Percentiles rank a stretch among this genome's conserved stretches.
These are phyloP conservation scores for Eubasilissa regina DNA, from an alignment of 1,140 invertebrate genomes.

Conservation along the genomic window DNA sequence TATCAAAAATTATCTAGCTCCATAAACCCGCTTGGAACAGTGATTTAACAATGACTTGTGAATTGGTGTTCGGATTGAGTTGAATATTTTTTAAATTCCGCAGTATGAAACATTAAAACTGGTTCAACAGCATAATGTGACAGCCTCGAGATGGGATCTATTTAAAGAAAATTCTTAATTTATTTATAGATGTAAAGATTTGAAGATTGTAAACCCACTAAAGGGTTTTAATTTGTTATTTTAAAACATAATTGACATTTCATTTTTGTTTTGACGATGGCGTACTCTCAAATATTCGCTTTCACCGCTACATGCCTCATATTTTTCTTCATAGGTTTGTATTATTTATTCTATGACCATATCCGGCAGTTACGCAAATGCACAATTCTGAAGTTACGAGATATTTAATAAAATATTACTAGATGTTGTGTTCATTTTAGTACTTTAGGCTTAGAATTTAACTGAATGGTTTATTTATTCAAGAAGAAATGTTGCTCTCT, in stretches of 20 bases:
- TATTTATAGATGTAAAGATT: constrained; percentile 50
- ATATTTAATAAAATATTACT: no score
- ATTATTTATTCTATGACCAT: constrained; percentile 4
- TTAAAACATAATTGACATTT: constrained; percentile 4
- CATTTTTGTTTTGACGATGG: constrained; percentile 36
- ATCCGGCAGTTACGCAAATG: constrained; percentile 15
- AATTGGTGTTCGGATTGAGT: not conserved
- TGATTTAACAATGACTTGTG: constrained; percentile 33
- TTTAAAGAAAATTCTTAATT: constrained; percentile 48
- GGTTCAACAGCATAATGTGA: constrained; percentile 45
- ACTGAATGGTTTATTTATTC: not conserved
- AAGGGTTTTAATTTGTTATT: constrained; percentile 30
- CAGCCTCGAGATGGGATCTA: constrained; percentile 38
- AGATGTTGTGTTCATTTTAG: not conserved
- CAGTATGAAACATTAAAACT: not conserved
- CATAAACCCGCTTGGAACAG: not conserved
- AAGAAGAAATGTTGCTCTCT: not conserved
- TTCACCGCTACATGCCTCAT: constrained; percentile 30
- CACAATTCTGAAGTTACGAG: not conserved
- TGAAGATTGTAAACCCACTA: constrained; percentile 37
- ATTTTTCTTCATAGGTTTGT: constrained; percentile 43
- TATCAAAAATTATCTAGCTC: constrained; percentile 34
- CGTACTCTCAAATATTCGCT: constrained; percentile 15
- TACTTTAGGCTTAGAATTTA: not conserved
- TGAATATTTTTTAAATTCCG: not conserved